These are phyloP conservation scores for Dolichoris vasculosae DNA, from an alignment of 1,140 invertebrate genomes.

Conservation along the genomic window DNA sequence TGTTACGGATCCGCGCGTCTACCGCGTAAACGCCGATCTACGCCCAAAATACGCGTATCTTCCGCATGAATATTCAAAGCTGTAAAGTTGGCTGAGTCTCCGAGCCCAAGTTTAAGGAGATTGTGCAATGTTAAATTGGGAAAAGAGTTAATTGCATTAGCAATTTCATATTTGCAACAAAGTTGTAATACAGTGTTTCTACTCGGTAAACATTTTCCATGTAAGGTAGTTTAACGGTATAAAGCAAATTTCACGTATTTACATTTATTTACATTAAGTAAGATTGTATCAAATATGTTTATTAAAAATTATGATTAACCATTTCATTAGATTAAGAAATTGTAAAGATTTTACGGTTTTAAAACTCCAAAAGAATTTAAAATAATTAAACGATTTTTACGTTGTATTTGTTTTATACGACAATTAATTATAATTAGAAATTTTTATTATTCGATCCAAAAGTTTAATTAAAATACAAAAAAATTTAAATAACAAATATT, in stretches of 20 bases:
- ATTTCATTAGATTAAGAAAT: no score
- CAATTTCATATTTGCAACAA: neutral
- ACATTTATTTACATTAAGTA: no score
- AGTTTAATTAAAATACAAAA: neutral
- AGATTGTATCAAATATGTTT: no score
- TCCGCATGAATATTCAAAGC: constrained; percentile 3
- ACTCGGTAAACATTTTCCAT: neutral
- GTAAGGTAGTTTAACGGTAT: neutral
- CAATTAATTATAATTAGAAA: no score
- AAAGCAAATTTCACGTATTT: no score
- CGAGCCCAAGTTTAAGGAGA: neutral
- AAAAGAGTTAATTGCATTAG: neutral
- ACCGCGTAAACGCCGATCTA: neutral
- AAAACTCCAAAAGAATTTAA: neutral
- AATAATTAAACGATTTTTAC: neutral
- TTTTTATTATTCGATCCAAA: neutral
- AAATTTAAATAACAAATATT: no score
- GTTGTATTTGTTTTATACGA: neutral
- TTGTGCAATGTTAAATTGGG: neutral
- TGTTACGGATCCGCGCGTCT: constrained; percentile 3
- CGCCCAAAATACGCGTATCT: constrained; percentile 27
- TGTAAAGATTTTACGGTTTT: neutral
- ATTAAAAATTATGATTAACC: no score
- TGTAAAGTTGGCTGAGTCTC: neutral
- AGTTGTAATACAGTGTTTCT: neutral